A percentile compares a stretch with the other conserved stretches of the same genome.
Conservation (phyloP, 2,888 invertebrate species). For the Sarcophaga caerulescens region DNA sequence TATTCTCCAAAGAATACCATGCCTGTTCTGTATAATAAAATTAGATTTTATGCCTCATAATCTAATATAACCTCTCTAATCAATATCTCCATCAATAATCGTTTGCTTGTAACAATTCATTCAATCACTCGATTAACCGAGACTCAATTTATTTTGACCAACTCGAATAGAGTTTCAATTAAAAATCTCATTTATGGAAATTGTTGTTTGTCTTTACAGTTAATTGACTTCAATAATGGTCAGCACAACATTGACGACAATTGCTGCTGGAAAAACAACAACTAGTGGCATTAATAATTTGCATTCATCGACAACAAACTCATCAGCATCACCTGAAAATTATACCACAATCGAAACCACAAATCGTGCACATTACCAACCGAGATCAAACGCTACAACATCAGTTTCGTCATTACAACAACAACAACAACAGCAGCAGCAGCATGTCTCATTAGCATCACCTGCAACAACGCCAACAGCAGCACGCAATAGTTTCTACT, state of each 20-base stretch:
- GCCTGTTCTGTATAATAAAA: no score
- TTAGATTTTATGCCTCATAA: no score
- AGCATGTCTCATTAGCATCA: slow-evolving; percentile 57
- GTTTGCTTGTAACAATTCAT: no score
- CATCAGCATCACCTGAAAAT: slow-evolving; percentile 66
- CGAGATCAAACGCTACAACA: slow-evolving; percentile 71
- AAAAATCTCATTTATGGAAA: slow-evolving; percentile 2
- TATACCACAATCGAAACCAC: slow-evolving; percentile 67
- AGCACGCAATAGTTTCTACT: slow-evolving; percentile 49
- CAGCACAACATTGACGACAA: slow-evolving; percentile 81
- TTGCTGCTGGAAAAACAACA: slow-evolving; percentile 80
- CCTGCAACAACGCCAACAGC: slow-evolving; percentile 43
- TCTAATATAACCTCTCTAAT: no score
- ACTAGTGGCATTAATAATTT: slow-evolving; percentile 76
- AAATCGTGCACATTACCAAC: slow-evolving; percentile 70
- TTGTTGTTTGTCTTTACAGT: slow-evolving; percentile 70
- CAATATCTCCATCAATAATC: no score
- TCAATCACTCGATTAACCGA: no score
- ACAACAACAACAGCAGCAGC: slow-evolving; percentile 70
- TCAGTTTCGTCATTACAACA: slow-evolving; percentile 70
- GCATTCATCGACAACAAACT: slow-evolving; percentile 69
- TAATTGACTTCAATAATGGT: slow-evolving; percentile 81
- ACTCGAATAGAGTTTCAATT: background rate
- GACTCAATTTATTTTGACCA: background rate
- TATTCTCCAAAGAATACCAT: no score